These are phyloP conservation scores for Glaucopsyche alexis DNA, from an alignment of 2,888 invertebrate species.

Conservation along the genomic window DNA sequence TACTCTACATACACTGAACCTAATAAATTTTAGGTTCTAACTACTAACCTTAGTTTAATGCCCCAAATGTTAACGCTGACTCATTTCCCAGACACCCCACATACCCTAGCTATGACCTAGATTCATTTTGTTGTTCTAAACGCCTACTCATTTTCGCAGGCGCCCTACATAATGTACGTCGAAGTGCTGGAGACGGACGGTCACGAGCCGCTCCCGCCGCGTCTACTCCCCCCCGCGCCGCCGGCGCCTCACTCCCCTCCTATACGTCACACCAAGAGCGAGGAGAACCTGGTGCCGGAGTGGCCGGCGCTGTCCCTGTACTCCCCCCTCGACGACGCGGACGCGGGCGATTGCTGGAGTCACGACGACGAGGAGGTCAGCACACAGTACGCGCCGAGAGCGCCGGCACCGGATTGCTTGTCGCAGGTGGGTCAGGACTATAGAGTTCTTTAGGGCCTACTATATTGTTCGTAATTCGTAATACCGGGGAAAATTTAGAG, in stretches of 20 bases:
- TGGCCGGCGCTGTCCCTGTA: slow-evolving; percentile 76
- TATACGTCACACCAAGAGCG: slow-evolving; percentile 94
- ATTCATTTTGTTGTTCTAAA: not conserved
- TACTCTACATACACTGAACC: too few relatives aligned
- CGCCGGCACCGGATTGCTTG: slow-evolving; percentile 78
- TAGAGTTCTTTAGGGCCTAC: too few relatives aligned
- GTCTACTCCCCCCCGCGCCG: slow-evolving; percentile 88
- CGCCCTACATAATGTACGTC: slow-evolving; percentile 98
- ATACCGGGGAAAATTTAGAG: too few relatives aligned
- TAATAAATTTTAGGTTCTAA: not conserved
- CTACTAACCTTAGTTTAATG: not conserved
- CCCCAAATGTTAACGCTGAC: slow-evolving; percentile 1
- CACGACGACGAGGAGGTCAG: slow-evolving; percentile 96
- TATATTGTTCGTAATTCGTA: too few relatives aligned
- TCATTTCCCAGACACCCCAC: not conserved
- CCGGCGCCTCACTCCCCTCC: slow-evolving; percentile 84
- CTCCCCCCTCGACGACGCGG: slow-evolving; percentile 60
- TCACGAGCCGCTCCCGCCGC: slow-evolving; percentile 93
- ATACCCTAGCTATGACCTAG: not conserved
- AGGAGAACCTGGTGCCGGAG: slow-evolving; percentile 89
- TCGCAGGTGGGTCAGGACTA: slow-evolving; percentile 84
- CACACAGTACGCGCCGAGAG: slow-evolving; percentile 57
- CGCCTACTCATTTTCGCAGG: slow-evolving; percentile 59
- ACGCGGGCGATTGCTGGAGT: slow-evolving; percentile 91
- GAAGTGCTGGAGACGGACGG: slow-evolving; percentile 91